A percentile compares a stretch with the other conserved stretches of the same genome.
phyloP scores from a whole-genome alignment of 2,797 vertebrate genomes.

The Botia almorhae region DNA sequence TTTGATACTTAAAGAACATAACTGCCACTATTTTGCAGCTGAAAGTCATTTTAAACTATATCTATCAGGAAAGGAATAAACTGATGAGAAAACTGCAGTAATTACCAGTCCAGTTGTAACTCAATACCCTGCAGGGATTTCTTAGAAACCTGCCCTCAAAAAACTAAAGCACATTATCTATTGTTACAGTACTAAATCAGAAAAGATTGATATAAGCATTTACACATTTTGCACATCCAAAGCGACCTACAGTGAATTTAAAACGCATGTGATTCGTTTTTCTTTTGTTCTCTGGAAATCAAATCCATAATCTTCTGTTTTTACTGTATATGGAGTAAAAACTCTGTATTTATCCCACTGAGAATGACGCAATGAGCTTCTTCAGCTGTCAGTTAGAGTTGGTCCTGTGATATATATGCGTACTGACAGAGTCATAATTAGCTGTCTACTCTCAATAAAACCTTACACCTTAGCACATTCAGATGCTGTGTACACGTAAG shows the following conservation, averaged over 20 bases:
- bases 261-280: background rate
- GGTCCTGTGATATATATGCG: constrained; percentile 58
- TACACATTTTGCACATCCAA: background rate
- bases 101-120: constrained; percentile 4
- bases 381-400: constrained; percentile 57
- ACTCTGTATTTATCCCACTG: constrained; percentile 42
- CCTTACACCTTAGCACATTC: constrained; percentile 24
- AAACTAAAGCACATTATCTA: constrained; percentile 13
- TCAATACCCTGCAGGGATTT: background rate
- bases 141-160: constrained; percentile 33
- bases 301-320: background rate
- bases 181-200: constrained; percentile 10
- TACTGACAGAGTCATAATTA: constrained; percentile 62
- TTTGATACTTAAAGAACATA: constrained; percentile 60
- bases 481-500: background rate
- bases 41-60: constrained; percentile 29
- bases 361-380: constrained; percentile 63
- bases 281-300: background rate
- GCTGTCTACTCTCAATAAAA: constrained; percentile 46
- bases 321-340: background rate
- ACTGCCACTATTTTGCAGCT: constrained; percentile 28
- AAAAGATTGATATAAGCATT: background rate
- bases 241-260: constrained; percentile 2
- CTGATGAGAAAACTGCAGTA: constrained; percentile 5
- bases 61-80: constrained; percentile 8